Base-by-base conservation (phyloP, 2,797 vertebrate species). In the Anabas testudineus region DNA sequence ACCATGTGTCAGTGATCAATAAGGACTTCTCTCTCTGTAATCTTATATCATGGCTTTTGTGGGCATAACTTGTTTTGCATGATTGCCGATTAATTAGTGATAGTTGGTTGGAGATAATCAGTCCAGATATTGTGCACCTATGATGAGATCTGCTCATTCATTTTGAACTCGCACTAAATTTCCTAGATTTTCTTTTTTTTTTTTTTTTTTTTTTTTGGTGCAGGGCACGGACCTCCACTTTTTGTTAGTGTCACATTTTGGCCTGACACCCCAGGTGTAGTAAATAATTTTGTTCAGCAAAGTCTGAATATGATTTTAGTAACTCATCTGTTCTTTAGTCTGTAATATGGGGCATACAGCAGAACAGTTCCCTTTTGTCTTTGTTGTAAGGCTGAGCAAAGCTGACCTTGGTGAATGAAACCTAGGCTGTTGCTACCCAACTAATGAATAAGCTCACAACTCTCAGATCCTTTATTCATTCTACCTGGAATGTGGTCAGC, bases 291-390 rank as follows among this genome's bases (percentile, higher is more conserved):
- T 57, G 14, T 58, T 18, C 1, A 18, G 45, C 24, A 48, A 26
- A 58, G 30, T 42, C 16, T 9, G 13, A 19, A 14, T 46, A 13
- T 22, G 42, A 49, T 71, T n/a, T 13, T 42, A 24, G 26, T 60
- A 18, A 36, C 10, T 52, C 0, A 1, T 37, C 12, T 59, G 4
- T 52, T 43, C 41, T 22, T n/a, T 13, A 14, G 74, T 64, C 22
- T 51, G 22, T 41, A n/a, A 22, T 48, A 36, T 45, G 42, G 24
- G 41, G 41, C 21, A 7, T 8, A 51, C n/a, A 42, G 19, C 15
- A 15, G 41, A 61, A 52, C 36, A 26, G 63, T 69, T 48, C 42
- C 12, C 75, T 76, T 82, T 71, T 87, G 73, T 82, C 32, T 67
- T 51, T 42, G 30, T 51, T 21, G 30, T 47, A 51, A 67, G 19